Base-by-base conservation (phyloP, 2,888 invertebrate genomes). In the Xylota segnis region DNA sequence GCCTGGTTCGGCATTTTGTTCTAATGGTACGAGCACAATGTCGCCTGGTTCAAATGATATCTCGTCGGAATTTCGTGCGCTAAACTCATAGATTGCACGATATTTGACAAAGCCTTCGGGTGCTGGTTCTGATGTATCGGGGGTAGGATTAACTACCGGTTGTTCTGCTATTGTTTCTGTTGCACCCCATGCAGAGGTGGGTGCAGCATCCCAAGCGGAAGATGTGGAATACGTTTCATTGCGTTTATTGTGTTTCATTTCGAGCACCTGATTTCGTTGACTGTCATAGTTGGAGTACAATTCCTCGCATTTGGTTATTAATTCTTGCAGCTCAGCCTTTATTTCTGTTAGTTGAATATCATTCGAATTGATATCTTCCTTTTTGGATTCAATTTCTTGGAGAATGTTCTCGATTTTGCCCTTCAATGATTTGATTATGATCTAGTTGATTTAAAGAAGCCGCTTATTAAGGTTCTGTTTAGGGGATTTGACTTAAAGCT, bases 41-140 rank as follows among this genome's bases (percentile, higher is more conserved):
- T 99, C 99, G 0, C 99, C 99, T 0, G 98, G 97, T 91, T 96
- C 96, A 89, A 99, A 95, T 18, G 97, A 96, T 37, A 99, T 95
- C 91, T 99, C 99, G 92, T 99, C 99, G 0, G 94, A 94, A 88
- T 98, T 98, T 66, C 99, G 94, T 0, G 98, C 98, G 9, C 95
- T 95, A 93, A 99, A 99, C 91, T 98, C 98, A 91, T 97, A 99
- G 58, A 99, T 94, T 16, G 98, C 98, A 72, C 97, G 95, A 93
- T 98, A 98, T 90, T 96, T 95, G 50, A 93, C 93, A 83, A 94
- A 93, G 43, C 94, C 94, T 75, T 93, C 92, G 4, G 93, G 92
- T 50, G 93, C 90, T 77, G 92, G 92, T 7, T 91, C 91, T 34
- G 89, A 89, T 14, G 89, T 88, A 86, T 91, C 92, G n/a, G 83